Percentiles rank a stretch among this genome's conserved stretches.
These are phyloP conservation scores for Nymphicus hollandicus DNA, from an alignment of 2,113 vertebrate species.

Conservation along the genomic window DNA sequence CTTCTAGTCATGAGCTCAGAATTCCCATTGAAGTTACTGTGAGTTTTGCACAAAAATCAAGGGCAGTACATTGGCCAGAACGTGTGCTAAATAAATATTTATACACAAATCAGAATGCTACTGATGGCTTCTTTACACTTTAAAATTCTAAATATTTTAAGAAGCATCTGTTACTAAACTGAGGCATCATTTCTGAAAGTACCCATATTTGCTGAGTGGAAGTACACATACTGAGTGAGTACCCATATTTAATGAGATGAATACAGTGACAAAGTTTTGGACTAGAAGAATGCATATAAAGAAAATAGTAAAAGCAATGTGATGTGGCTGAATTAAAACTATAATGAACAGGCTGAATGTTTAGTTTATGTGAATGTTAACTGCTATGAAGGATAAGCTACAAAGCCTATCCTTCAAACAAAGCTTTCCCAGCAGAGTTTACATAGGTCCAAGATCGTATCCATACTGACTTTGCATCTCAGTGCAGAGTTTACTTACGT, in stretches of 20 bases:
- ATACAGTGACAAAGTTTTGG: slow-evolving; percentile 46
- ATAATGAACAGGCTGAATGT: neutral
- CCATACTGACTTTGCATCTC: neutral
- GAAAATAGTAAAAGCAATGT: slow-evolving; percentile 15
- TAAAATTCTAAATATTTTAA: slow-evolving; percentile 72
- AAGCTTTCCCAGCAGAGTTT: neutral
- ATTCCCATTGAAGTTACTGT: slow-evolving; percentile 50
- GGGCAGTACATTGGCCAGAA: slow-evolving; percentile 68
- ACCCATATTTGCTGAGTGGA: slow-evolving; percentile 61
- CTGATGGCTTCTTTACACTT: slow-evolving; percentile 72
- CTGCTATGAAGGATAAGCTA: neutral
- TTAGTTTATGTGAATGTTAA: slow-evolving; percentile 13
- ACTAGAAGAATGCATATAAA: slow-evolving; percentile 43
- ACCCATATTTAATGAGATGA: slow-evolving; percentile 65
- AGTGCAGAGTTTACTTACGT: neutral
- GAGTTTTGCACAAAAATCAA: slow-evolving; percentile 64
- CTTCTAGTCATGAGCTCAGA: slow-evolving; percentile 42
- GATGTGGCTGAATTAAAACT: neutral
- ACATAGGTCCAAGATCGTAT: neutral
- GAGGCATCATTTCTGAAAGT: slow-evolving; percentile 63
- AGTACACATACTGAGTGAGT: slow-evolving; percentile 37
- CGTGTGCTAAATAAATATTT: slow-evolving; percentile 74
- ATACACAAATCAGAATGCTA: slow-evolving; percentile 69
- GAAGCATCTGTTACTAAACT: slow-evolving; percentile 71
- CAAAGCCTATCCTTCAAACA: neutral